Evolutionary conservation across 2,113 vertebrate species (phyloP).

Genomic region (Vulpes vulpes): DNA sequence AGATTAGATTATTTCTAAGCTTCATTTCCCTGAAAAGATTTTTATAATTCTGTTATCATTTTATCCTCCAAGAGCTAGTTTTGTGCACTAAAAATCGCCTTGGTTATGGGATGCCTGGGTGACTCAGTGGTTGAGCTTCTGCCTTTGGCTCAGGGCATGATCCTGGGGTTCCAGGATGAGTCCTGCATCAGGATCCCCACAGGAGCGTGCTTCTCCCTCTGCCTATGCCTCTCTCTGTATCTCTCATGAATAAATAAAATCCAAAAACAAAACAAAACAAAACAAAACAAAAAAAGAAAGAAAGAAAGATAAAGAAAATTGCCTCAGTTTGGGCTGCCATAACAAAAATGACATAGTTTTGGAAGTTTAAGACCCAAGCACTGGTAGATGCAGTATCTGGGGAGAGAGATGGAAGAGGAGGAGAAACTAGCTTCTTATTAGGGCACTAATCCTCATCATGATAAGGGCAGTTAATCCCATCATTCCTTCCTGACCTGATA

Average conservation of each 20-base stretch:
- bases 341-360: neutral
- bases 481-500: neutral
- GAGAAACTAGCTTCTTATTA: neutral
- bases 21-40: neutral
- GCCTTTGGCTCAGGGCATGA: too few species aligned
- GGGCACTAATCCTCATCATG: neutral
- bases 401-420: neutral
- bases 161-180: too few species aligned
- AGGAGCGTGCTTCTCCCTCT: too few species aligned
- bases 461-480: neutral
- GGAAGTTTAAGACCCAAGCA: neutral
- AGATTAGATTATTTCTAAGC: slow-evolving; percentile 18
- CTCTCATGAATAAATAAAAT: too few species aligned
- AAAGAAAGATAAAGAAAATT: neutral
- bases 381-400: neutral
- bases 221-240: too few species aligned
- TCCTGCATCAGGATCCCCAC: too few species aligned
- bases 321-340: neutral
- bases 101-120: neutral
- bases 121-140: too few species aligned
- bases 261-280: too few species aligned
- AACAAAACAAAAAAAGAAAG: too few species aligned
- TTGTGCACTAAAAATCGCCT: neutral
- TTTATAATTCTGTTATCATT: neutral
- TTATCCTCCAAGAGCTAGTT: neutral